Conservation (phyloP, 2,113 vertebrate genomes). For the Callionymus lyra region DNA sequence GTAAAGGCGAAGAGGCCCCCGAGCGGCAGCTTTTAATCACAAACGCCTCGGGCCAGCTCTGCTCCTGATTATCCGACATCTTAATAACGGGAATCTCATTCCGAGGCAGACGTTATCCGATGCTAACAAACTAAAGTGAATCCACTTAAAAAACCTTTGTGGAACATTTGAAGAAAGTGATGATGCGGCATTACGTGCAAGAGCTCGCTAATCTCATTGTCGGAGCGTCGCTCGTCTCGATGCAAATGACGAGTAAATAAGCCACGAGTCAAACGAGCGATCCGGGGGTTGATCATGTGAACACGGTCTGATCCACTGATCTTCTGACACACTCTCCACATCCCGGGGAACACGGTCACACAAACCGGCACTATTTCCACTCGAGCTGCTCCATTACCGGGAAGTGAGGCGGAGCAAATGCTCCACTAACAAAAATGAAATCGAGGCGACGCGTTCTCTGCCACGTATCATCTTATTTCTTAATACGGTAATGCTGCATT, state of each 20-base stretch:
- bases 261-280: constrained; percentile 20
- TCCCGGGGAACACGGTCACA: constrained; percentile 29
- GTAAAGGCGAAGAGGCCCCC: too few species aligned
- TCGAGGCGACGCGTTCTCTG: constrained; percentile 47
- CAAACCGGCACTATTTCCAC: constrained; percentile 31
- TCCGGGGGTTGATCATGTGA: constrained; percentile 37
- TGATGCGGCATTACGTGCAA: constrained; percentile 48
- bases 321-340: constrained; percentile 21
- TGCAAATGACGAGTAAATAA: constrained; percentile 61
- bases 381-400: constrained; percentile 35
- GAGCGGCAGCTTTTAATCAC: too few species aligned
- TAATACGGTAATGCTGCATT: constrained; percentile 43
- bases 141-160: constrained; percentile 28
- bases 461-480: constrained; percentile 46
- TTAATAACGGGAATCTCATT: too few species aligned
- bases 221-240: constrained; percentile 53
- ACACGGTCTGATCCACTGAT: constrained; percentile 45
- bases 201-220: constrained; percentile 36
- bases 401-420: constrained; percentile 40
- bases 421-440: constrained; percentile 53
- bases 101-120: too few species aligned
- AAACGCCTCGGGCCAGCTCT: too few species aligned
- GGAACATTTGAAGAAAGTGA: constrained; percentile 46
- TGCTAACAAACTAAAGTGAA: constrained; percentile 15
- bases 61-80: too few species aligned